Evolutionary conservation across 2,113 vertebrate genomes (phyloP), one percentile per base, ranked within the genome.

Genomic region (Phylloscopus trochiloides): DNA sequence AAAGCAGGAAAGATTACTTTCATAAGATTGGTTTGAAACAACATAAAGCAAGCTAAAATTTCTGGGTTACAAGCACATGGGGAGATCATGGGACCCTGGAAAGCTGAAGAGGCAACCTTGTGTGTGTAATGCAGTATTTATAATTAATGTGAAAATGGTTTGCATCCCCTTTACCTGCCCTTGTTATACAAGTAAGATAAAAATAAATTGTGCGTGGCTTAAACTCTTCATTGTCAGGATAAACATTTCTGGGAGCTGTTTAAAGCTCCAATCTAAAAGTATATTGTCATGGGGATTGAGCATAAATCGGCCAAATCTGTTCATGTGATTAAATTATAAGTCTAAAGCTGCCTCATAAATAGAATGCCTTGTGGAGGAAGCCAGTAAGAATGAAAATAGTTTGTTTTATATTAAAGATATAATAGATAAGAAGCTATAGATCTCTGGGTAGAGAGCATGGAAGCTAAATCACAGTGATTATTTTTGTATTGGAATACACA

Each of bases 131-230:
- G 34, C 25, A 11, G 26, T 70, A 52, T 90, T 94, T 85, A 76
- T 90, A 96, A 96, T 92, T 85, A 54, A 90, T 70, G 66, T 76
- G 62, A 76, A 91, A 85, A 79, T 24, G 34, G 50, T 58, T 90
- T 68, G 48, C 62, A 47, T 91, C 77, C 50, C 70, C 58, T 96
- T 94, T 86, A 94, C 81, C 81, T 92, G 73, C 87, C 77, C 77
- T 94, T 22, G 7, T 86, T 82, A 34, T 57, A 47, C 34, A 40
- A 79, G 29, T 24, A 65, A 72, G 91, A 91, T 90, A 92, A 96
- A 96, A 96, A 94, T 89, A 85, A 95, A 81, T 78, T 79, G 70
- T 86, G 66, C 62, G 8, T 79, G 68, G 81, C 77, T 92, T 89
- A 82, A 94, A 70, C 73, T 79, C 50, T 82, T 87, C 77, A 73